Conservation (phyloP, 2,888 invertebrate species). For the Drosophila mayaguana region DNA sequence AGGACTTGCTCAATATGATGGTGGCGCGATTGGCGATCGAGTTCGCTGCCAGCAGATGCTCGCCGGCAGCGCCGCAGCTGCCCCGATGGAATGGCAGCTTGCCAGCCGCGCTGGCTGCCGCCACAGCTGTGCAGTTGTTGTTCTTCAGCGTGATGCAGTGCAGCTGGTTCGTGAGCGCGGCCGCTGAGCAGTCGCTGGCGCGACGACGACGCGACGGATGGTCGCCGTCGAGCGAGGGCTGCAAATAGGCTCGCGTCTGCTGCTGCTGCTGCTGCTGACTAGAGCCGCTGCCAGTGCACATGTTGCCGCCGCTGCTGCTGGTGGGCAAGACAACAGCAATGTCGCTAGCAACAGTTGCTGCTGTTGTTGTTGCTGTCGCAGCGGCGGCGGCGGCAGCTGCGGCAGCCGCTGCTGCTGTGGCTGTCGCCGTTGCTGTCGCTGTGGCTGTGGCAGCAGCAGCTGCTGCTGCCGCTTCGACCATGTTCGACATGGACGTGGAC, state of each 20-base stretch:
- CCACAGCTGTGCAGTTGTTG: slow-evolving; percentile 76
- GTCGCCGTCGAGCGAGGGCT: slow-evolving; percentile 58
- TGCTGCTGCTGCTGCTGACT: slow-evolving; percentile 28
- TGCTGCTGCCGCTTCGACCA: slow-evolving; percentile 52
- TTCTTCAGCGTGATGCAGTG: slow-evolving; percentile 83
- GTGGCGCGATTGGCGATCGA: slow-evolving; percentile 84
- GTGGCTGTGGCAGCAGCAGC: slow-evolving; percentile 7
- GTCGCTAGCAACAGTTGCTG: slow-evolving; percentile 16
- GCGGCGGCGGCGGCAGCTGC: neutral
- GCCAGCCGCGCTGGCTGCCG: slow-evolving; percentile 57
- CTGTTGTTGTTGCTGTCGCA: slow-evolving; percentile 8
- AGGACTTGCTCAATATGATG: slow-evolving; percentile 84
- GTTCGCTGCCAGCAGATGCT: slow-evolving; percentile 83
- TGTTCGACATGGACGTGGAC: slow-evolving; percentile 67
- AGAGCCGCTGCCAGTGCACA: slow-evolving; percentile 22
- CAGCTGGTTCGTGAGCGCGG: slow-evolving; percentile 77
- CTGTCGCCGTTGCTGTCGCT: slow-evolving; percentile 19
- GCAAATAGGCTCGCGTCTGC: slow-evolving; percentile 49
- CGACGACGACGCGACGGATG: slow-evolving; percentile 75
- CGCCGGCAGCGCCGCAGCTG: slow-evolving; percentile 84
- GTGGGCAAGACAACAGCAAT: slow-evolving; percentile 18
- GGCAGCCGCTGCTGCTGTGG: slow-evolving; percentile 9
- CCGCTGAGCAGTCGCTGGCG: slow-evolving; percentile 79
- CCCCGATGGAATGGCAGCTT: slow-evolving; percentile 82
- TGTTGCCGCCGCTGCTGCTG: slow-evolving; percentile 22